Evolutionary conservation across 2,888 invertebrate species (phyloP).

Genomic region (Acanthosoma haemorrhoidale): DNA sequence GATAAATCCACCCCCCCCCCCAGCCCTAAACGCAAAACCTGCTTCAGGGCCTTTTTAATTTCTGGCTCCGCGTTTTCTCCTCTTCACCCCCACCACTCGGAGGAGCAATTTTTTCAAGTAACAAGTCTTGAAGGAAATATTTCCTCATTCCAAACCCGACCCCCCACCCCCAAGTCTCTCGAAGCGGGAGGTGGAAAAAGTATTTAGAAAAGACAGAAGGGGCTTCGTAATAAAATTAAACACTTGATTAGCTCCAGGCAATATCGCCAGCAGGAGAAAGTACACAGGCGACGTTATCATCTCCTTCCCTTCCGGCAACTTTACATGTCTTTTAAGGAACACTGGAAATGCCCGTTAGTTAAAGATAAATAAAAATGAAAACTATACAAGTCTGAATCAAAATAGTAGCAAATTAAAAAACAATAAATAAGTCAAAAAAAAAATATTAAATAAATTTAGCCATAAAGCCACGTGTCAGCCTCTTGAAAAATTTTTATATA

Average conservation of each 20-base stretch:
- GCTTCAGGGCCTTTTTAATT: constrained; percentile 41
- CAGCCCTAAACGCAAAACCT: constrained; percentile 38
- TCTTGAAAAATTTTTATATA: too few relatives aligned
- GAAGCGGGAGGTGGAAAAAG: constrained; percentile 28
- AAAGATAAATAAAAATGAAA: too few relatives aligned
- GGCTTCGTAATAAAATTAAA: constrained; percentile 37
- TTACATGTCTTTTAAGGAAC: too few relatives aligned
- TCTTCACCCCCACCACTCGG: constrained; percentile 30
- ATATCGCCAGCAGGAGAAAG: constrained; percentile 18
- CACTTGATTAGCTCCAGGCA: constrained; percentile 31
- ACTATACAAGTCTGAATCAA: too few relatives aligned
- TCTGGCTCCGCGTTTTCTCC: constrained; percentile 32
- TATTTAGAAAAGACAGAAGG: constrained; percentile 34
- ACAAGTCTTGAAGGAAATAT: constrained; percentile 40
- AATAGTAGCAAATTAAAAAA: too few relatives aligned
- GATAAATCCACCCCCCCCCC: constrained; percentile 38
- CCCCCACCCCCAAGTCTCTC: constrained; percentile 7
- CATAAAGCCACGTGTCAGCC: too few relatives aligned
- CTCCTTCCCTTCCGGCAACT: neutral
- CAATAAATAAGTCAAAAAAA: too few relatives aligned
- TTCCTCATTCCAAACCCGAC: constrained; percentile 36
- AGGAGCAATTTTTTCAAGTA: constrained; percentile 39
- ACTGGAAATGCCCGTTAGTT: too few relatives aligned
- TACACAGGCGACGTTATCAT: neutral
- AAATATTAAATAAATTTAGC: too few relatives aligned